These are phyloP conservation scores for Neuroscelio doddi DNA, from an alignment of 2,888 invertebrate genomes.

Conservation along the genomic window DNA sequence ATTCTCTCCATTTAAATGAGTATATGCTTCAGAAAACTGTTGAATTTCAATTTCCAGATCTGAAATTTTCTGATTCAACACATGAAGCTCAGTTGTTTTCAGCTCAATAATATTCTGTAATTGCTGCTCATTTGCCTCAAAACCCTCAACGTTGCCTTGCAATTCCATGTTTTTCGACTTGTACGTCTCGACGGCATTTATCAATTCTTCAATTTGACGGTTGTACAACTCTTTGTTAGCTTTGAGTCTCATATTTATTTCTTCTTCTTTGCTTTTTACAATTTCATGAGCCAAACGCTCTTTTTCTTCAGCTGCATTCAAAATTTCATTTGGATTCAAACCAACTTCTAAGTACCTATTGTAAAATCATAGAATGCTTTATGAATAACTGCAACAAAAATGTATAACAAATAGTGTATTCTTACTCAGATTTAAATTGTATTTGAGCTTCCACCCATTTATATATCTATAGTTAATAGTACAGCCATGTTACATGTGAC, in stretches of 20 bases:
- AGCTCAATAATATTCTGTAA: slow-evolving; percentile 56
- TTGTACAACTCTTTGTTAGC: slow-evolving; percentile 52
- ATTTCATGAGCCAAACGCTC: slow-evolving; percentile 53
- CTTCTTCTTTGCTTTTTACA: slow-evolving; percentile 54
- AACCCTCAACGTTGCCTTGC: slow-evolving; percentile 55
- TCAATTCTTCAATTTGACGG: slow-evolving; percentile 54
- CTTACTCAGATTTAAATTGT: no score
- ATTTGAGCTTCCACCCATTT: no score
- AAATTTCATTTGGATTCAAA: slow-evolving; percentile 35
- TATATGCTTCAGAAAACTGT: no score
- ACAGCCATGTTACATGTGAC: no score
- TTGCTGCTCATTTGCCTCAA: slow-evolving; percentile 59
- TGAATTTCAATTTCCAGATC: no score
- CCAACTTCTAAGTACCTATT: slow-evolving; percentile 16
- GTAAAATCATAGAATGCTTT: not conserved
- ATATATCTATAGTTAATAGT: no score
- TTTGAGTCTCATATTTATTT: slow-evolving; percentile 54
- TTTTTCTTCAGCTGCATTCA: slow-evolving; percentile 57
- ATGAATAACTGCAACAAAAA: no score
- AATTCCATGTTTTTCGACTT: slow-evolving; percentile 60
- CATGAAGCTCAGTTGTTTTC: no score
- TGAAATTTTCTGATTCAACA: no score
- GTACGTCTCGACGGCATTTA: slow-evolving; percentile 49
- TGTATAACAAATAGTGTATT: no score
- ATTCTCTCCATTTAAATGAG: slow-evolving; percentile 54